Base-by-base conservation (phyloP, 2,888 invertebrate genomes). In the Acleris laterana region DNA sequence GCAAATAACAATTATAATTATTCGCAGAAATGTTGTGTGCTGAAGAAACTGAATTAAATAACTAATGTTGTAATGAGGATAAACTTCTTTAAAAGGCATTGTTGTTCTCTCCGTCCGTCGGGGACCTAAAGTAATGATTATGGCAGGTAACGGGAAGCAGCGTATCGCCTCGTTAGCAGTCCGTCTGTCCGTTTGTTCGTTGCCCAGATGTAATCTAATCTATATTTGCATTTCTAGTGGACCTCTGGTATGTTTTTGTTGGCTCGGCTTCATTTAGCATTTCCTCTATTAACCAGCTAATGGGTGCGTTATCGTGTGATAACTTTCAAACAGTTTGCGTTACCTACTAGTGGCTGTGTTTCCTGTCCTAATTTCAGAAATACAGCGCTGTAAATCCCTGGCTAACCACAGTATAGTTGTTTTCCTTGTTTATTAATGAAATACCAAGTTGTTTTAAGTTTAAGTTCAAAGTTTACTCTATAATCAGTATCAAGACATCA, bases 401-500 rank as follows among this genome's bases (percentile, higher is more conserved):
- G 3, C 11, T 6, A 5, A 20, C 5, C 22, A 9, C 7, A 42
- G 22, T 13, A 22, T 16, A 16, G 13, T 25, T 51, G 28, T 53
- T 52, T 64, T 59, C 53, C 42, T 25, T 53, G n/a, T 64, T 49
- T 20, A 20, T 25, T 50, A 56, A 17, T 32, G 17, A 56, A 25
- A 16, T 48, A 38, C 25, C 11, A 17, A 19, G 22, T 16, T 51
- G 22, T 28, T 25, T 19, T 38, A 13, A 13, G 5, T 13, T 11
- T 13, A 38, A 32, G 38, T 38, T 38, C 22, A 22, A 22, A 38
- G 17, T 13, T 5, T 7, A 44, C 16, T 56, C 6, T 55, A 22
- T 25, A 22, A 56, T 38, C 70, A 71, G 79, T 77, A 87, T 86
- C 76, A 82, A 87, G 86, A 85, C 80, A 81, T 88, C 86, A 83